Evolutionary conservation across 2,888 invertebrate species (phyloP), one percentile per base, ranked within the genome.

Genomic region (Bimastos eiseni): DNA sequence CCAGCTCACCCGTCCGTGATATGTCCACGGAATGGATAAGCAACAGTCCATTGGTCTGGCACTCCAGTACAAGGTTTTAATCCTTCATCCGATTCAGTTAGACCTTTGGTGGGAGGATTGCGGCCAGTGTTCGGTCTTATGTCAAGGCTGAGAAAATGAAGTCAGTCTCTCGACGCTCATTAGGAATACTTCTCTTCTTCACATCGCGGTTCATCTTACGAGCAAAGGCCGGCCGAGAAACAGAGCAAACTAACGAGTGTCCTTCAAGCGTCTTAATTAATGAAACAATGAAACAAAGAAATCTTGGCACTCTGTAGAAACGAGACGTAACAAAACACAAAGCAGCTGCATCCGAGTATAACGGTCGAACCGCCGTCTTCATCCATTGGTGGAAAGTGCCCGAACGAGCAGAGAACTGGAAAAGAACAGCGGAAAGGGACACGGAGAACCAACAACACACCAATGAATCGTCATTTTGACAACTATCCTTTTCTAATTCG

Each of bases 291-390:
- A 49, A 30, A 70, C 70, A 70, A 30, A n/a, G 8, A 70, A 70
- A 70, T 70, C 70, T 70, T 70, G 70, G 70, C 70, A 70, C 70
- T 70, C 70, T n/a, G n/a, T 70, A 70, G n/a, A 70, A 70, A 70
- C 70, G n/a, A 70, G 70, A 70, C 70, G 17, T 5, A 70, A 70
- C 30, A 70, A 70, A 70, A 49, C 30, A 70, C 30, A 70, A n/a
- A 70, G 13, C 6, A 3, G n/a, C 30, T 70, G 70, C 70, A 70
- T n/a, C 70, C 30, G 70, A 11, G n/a, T n/a, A 8, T n/a, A n/a
- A 70, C 70, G n/a, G 8, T 70, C n/a, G n/a, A 70, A 70, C 30
- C 30, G 17, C 8, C n/a, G 17, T 70, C 70, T 0, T 70, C 70
- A 17, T n/a, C n/a, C n/a, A n/a, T 70, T n/a, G 70, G 70, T 70